Conservation (phyloP, 2,797 vertebrate genomes). For the Clamator glandarius region DNA sequence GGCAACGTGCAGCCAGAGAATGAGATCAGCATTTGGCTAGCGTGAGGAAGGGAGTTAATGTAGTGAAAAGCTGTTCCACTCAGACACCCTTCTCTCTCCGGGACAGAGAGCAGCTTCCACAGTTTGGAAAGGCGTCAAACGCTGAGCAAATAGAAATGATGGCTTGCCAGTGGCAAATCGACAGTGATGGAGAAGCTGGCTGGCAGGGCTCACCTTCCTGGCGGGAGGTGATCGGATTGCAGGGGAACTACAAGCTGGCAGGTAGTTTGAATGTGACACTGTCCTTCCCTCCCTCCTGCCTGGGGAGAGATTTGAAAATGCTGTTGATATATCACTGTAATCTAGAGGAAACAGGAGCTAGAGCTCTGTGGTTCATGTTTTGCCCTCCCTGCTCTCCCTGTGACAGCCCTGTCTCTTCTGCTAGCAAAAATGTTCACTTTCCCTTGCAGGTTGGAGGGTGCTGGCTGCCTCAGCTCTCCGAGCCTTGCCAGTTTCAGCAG, state of each 20-base stretch:
- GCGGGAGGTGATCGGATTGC: not conserved
- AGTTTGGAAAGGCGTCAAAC: constrained; percentile 15
- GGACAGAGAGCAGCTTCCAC: constrained; percentile 20
- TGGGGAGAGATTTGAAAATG: not conserved
- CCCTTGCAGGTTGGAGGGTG: constrained; percentile 9
- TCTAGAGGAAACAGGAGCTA: not conserved
- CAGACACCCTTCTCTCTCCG: not conserved
- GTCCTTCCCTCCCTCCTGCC: not conserved
- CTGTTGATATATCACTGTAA: not conserved
- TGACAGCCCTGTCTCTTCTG: not conserved
- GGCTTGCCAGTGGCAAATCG: constrained; percentile 1
- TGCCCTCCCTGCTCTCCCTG: not conserved
- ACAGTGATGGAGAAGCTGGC: not conserved
- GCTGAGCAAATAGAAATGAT: not conserved
- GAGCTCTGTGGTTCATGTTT: not conserved
- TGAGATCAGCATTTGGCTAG: constrained; percentile 43
- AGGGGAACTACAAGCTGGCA: not conserved
- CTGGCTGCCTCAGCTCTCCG: not conserved
- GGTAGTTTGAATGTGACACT: not conserved
- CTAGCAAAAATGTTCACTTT: not conserved
- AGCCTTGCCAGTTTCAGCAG: not conserved
- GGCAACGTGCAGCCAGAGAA: not conserved
- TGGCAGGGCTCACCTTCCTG: constrained; percentile 11
- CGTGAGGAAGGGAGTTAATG: not conserved
- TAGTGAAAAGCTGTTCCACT: constrained; percentile 10